Evolutionary conservation across 2,113 vertebrate species (phyloP), one percentile per base, ranked within the genome.

Genomic region (Camelus bactrianus): DNA sequence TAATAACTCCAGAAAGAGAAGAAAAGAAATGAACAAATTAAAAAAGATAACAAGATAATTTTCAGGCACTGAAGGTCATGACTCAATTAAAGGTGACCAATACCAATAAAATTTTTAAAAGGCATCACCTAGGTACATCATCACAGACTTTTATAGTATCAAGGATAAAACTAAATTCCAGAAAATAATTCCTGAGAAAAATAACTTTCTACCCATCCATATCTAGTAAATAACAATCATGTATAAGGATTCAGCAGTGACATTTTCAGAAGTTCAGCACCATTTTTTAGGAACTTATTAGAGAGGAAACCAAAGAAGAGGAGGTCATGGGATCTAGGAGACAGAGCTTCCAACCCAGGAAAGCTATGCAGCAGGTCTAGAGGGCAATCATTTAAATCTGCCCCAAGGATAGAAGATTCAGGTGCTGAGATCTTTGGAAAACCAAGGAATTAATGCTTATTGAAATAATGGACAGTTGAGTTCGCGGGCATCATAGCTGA

Each of bases 1-100:
- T 6, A 79, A 24, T 30, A 88, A 70, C 65, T 80, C 38, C 70
- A 88, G 73, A 95, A 65, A 97, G 79, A 90, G 75, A 91, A 64
- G 22, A 38, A 95, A 19, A 64, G 70, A 60, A 35, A 64, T 81
- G 10, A 10, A 38, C 8, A 19, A 3, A 70, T 48, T 82, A 12
- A 16, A 6, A 70, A 58, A 50, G 62, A 62, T 16, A 64, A 69
- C 28, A 84, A 28, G 42, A 72, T 0, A 91, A 15, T 93, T 67
- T 95, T 70, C 72, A 70, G 30, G 24, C 24, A 60, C 15, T 20
- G 8, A 62, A 52, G 30, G 10, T 6, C 20, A 42, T 54, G 8
- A 60, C 16, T 65, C 20, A 81, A 72, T 3, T 54, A 10, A n/a
- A 77, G 89, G 19, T 56, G 14, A 52, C 30, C 3, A 30, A 48